These are phyloP conservation scores for Arge pagana DNA, from an alignment of 2,888 invertebrate genomes.

Conservation along the genomic window DNA sequence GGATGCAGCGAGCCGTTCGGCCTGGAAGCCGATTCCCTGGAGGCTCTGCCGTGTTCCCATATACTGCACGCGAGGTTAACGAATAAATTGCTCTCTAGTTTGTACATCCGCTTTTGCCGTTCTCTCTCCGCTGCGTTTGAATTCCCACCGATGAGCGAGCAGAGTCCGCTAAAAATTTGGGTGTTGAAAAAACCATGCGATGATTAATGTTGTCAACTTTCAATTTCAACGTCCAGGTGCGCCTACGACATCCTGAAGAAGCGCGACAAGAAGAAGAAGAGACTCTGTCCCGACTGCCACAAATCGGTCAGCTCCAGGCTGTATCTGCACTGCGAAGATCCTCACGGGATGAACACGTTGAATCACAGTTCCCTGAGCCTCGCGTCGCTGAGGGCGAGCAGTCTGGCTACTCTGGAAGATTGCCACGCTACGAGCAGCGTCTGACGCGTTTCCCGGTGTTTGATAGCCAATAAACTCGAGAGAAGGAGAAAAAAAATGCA, in stretches of 20 bases:
- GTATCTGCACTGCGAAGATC: conserved; percentile 63
- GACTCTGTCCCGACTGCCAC: conserved; percentile 74
- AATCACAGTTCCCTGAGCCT: conserved; percentile 60
- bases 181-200: too few relatives aligned
- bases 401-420: conserved; percentile 55
- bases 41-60: conserved; percentile 84
- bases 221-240: conserved; percentile 64
- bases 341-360: conserved; percentile 52
- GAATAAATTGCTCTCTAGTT: conserved; percentile 12
- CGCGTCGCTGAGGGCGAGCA: conserved; percentile 56
- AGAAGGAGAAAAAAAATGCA: too few relatives aligned
- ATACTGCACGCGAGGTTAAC: conserved; percentile 80
- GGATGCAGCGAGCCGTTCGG: conserved; percentile 81
- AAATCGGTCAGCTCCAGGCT: conserved; percentile 69
- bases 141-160: background rate
- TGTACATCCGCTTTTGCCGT: conserved; percentile 22
- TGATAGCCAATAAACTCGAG: too few relatives aligned
- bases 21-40: conserved; percentile 72
- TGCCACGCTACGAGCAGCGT: conserved; percentile 57
- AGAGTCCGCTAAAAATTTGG: too few relatives aligned
- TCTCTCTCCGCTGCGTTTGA: conserved; percentile 7
- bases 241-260: conserved; percentile 70
- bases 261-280: conserved; percentile 67
- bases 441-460: conserved; percentile 38
- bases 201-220: too few relatives aligned